These are phyloP conservation scores for Kryptopterus vitreolus DNA, from an alignment of 2,797 vertebrate genomes.

Conservation along the genomic window DNA sequence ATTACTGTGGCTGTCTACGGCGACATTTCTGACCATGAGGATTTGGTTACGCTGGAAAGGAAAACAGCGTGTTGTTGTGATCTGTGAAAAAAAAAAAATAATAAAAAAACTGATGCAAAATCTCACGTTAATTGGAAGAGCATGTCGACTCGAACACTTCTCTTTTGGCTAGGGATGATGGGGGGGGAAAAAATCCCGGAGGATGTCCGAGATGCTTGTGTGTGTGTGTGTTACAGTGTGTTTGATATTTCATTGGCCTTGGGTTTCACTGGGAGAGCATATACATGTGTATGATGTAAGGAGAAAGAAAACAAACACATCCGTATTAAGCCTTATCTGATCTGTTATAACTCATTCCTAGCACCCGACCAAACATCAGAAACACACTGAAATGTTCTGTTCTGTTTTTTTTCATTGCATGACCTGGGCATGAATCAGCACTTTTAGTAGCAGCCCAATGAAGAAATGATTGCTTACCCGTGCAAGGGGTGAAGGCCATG, in stretches of 20 bases:
- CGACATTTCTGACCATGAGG: conserved; percentile 31
- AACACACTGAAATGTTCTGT: not conserved
- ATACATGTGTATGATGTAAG: not conserved
- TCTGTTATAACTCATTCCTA: too few species aligned
- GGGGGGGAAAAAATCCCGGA: conserved; percentile 20
- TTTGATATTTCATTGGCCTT: conserved; percentile 55
- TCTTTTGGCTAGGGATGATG: conserved; percentile 34
- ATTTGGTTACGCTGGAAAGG: conserved; percentile 16
- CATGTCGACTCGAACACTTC: conserved; percentile 22
- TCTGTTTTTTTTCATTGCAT: not conserved
- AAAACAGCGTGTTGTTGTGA: conserved; percentile 1
- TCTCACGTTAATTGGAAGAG: conserved; percentile 37
- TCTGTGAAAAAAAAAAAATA: conserved; percentile 4
- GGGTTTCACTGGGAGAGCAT: conserved; percentile 4
- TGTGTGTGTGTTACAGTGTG: conserved; percentile 31
- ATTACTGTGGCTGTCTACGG: conserved; percentile 33
- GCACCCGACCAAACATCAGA: too few species aligned
- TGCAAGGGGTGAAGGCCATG: conserved; percentile 87
- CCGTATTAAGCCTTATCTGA: conserved; percentile 11
- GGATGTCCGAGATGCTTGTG: conserved; percentile 27
- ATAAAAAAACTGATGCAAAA: not conserved
- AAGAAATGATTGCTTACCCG: conserved; percentile 78
- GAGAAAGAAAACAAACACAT: not conserved
- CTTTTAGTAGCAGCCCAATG: not conserved
- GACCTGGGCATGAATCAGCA: not conserved